Conservation (phyloP, 2,113 vertebrate species). For the Cettia cetti region DNA sequence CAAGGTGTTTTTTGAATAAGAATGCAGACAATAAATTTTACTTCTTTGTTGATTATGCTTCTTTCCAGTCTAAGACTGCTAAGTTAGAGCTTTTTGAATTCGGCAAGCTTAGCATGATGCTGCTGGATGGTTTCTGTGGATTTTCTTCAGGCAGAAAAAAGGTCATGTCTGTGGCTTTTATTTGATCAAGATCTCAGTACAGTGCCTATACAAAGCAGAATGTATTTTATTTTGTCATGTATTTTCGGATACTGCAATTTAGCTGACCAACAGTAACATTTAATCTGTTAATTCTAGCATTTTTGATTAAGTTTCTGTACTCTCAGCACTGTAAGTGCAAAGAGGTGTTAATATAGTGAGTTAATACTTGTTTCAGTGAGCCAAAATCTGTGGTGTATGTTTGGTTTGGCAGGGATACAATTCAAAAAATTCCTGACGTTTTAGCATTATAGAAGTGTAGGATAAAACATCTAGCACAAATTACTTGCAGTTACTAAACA, state of each 20-base stretch:
- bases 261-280: not conserved
- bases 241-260: not conserved
- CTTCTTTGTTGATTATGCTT: not conserved
- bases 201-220: not conserved
- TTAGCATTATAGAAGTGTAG: not conserved
- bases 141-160: not conserved
- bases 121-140: not conserved
- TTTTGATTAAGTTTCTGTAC: not conserved
- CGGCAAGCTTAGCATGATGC: not conserved
- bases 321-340: not conserved
- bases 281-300: not conserved
- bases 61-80: not conserved
- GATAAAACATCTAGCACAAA: not conserved
- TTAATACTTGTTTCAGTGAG: not conserved
- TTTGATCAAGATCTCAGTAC: not conserved
- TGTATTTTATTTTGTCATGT: not conserved
- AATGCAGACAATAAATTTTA: not conserved
- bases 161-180: not conserved
- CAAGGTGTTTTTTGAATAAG: not conserved
- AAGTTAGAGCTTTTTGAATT: not conserved
- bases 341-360: not conserved
- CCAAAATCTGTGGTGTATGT: not conserved
- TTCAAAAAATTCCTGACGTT: not conserved
- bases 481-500: not conserved
- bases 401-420: not conserved